Conservation (phyloP, 2,113 vertebrate genomes). For the Ageneiosus marmoratus region DNA sequence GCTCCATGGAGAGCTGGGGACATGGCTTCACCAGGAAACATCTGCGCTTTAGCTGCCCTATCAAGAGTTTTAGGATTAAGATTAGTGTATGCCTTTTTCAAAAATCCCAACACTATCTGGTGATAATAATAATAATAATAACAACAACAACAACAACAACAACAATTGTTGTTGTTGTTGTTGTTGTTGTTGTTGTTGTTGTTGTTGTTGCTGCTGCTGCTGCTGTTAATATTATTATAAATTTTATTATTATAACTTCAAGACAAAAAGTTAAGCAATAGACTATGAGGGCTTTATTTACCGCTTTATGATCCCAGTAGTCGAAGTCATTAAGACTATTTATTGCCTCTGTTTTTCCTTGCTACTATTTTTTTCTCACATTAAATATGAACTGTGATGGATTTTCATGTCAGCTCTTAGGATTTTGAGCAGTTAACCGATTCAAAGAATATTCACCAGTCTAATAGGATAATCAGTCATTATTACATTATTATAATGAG, state of each 20-base stretch:
- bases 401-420: neutral
- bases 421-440: neutral
- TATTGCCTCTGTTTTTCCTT: neutral
- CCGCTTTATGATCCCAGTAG: neutral
- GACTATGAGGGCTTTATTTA: neutral
- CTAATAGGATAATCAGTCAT: neutral
- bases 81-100: too few species aligned
- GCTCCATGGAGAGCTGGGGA: conserved; percentile 37
- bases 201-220: neutral
- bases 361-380: neutral
- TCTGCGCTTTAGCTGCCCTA: conserved; percentile 53
- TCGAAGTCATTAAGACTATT: neutral
- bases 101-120: too few species aligned
- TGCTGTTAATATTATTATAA: neutral
- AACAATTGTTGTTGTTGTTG: too few species aligned
- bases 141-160: too few species aligned
- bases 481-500: neutral
- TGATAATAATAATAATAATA: too few species aligned
- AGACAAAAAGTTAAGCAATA: neutral
- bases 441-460: neutral
- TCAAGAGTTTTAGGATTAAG: neutral
- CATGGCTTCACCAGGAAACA: conserved; percentile 52
- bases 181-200: too few species aligned
- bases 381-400: neutral
- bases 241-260: neutral